Evolutionary conservation across 2,113 vertebrate species (phyloP).

Genomic region (Gasterosteus aculeatus): DNA sequence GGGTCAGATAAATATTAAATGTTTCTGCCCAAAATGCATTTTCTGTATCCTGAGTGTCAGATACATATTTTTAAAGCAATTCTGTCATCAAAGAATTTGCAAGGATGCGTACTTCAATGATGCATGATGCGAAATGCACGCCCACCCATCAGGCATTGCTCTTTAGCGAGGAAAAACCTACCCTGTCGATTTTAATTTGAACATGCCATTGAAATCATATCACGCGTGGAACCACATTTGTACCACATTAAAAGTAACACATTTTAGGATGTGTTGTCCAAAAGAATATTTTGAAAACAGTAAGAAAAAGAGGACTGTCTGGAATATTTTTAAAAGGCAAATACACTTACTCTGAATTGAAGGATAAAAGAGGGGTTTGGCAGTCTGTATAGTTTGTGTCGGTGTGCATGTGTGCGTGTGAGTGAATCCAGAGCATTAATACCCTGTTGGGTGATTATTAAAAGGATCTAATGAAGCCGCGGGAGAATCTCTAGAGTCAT

Average conservation of each 20-base stretch:
- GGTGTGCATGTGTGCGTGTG: slow-evolving; percentile 11
- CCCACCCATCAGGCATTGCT: not conserved
- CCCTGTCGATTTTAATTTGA: not conserved
- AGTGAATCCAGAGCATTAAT: not conserved
- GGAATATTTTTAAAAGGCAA: slow-evolving; percentile 7
- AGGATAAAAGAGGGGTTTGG: slow-evolving; percentile 4
- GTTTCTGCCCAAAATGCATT: not conserved
- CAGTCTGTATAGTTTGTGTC: slow-evolving; percentile 6
- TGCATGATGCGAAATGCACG: not conserved
- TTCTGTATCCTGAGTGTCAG: not conserved
- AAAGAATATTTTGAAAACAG: slow-evolving; percentile 5
- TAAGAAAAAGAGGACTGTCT: not conserved
- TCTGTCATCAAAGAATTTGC: not conserved
- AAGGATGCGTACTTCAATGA: not conserved
- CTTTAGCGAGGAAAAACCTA: not conserved
- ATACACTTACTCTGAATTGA: not conserved
- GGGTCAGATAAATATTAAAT: not conserved
- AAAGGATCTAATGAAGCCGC: slow-evolving; percentile 52
- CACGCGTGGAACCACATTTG: too few relatives aligned
- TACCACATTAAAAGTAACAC: not conserved
- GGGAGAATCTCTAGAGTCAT: slow-evolving; percentile 40
- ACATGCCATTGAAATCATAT: too few relatives aligned
- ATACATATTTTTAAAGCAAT: not conserved
- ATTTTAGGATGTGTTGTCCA: not conserved
- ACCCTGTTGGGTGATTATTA: slow-evolving; percentile 55